Percentiles rank a stretch among this genome's conserved stretches.
Conservation (phyloP, 2,888 invertebrate genomes). For the Eilema caniola region DNA sequence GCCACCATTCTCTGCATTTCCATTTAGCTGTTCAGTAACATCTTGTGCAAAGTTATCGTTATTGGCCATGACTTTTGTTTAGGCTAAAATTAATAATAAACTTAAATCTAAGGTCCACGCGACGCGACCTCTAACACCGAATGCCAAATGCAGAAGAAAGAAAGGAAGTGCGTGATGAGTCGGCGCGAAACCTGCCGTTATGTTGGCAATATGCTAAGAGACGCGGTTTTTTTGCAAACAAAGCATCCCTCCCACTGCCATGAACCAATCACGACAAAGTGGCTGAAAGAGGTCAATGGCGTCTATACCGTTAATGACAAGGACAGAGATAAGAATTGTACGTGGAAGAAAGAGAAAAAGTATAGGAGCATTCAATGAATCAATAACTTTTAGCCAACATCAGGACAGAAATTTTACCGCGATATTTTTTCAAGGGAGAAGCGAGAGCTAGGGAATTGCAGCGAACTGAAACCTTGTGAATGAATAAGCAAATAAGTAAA, state of each 20-base stretch:
- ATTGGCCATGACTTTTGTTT: slow-evolving; percentile 89
- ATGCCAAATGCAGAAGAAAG: slow-evolving; percentile 86
- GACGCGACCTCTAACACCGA: slow-evolving; percentile 84
- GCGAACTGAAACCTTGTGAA: background rate
- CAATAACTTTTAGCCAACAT: slow-evolving; percentile 70
- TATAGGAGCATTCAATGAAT: slow-evolving; percentile 38
- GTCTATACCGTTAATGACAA: slow-evolving; percentile 58
- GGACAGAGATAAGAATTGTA: slow-evolving; percentile 39
- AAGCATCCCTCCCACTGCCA: slow-evolving; percentile 48
- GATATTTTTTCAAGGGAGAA: background rate
- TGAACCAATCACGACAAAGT: slow-evolving; percentile 67
- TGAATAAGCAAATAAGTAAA: no score
- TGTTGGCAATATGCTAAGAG: slow-evolving; percentile 65
- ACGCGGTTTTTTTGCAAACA: slow-evolving; percentile 65
- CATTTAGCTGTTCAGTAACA: slow-evolving; percentile 90
- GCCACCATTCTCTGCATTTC: slow-evolving; percentile 88
- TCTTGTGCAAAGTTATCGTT: slow-evolving; percentile 94
- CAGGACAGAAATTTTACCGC: slow-evolving; percentile 32
- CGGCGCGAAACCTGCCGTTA: slow-evolving; percentile 71
- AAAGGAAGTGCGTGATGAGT: slow-evolving; percentile 72
- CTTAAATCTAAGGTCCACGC: slow-evolving; percentile 82
- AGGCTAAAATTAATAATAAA: slow-evolving; percentile 86
- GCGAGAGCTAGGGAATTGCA: no score
- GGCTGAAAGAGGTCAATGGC: slow-evolving; percentile 75
- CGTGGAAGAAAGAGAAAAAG: slow-evolving; percentile 56